Conservation (phyloP, 1,140 invertebrate species). For the Ceratina calcarata region DNA sequence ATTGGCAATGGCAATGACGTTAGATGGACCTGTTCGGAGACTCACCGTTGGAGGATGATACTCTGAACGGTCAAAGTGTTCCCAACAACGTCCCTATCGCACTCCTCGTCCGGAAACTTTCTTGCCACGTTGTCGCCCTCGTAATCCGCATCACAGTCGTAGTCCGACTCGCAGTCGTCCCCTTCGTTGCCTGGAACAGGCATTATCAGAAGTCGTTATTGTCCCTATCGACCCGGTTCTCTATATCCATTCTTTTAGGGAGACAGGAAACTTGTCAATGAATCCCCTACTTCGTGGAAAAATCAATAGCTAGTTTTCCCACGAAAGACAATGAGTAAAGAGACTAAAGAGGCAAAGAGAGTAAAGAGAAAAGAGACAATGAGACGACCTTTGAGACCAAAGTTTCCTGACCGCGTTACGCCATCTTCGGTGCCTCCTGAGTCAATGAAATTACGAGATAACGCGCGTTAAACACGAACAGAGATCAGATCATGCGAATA, state of each 20-base stretch:
- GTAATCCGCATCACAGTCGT: conserved; percentile 79
- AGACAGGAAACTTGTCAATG: neutral
- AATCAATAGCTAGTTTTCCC: no score
- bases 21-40: neutral
- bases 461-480: neutral
- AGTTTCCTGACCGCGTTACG: no score
- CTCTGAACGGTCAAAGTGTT: conserved; percentile 85
- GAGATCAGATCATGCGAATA: neutral
- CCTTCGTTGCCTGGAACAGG: conserved; percentile 76
- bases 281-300: neutral
- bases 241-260: neutral
- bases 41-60: conserved; percentile 86
- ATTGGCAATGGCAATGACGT: no score
- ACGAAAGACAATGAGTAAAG: no score
- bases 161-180: conserved; percentile 79
- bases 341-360: no score
- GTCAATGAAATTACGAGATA: no score
- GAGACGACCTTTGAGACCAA: no score
- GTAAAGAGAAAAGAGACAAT: no score
- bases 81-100: conserved; percentile 79
- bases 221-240: neutral
- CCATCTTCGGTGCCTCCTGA: no score
- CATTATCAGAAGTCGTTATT: conserved; percentile 26
- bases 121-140: conserved; percentile 75
- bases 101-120: conserved; percentile 78